phyloP scores from a whole-genome alignment of 1,140 invertebrate genomes.

The silkworm (Bombyx mori) region DNA sequence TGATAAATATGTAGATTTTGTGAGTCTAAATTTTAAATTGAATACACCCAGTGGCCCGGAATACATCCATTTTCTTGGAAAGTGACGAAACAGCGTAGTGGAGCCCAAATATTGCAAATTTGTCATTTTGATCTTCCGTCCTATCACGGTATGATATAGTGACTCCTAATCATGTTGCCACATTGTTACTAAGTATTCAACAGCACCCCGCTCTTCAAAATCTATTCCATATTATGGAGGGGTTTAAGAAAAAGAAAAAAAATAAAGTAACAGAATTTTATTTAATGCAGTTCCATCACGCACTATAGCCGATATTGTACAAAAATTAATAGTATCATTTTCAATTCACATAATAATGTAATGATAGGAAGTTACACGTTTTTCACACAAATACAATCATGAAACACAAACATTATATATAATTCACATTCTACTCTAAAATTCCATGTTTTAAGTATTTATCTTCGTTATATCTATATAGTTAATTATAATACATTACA shows the following conservation, averaged over 20 bases:
- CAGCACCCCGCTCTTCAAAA: too few species aligned
- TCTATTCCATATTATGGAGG: too few species aligned
- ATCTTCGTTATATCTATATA: conserved; percentile 55
- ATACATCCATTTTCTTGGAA: neutral
- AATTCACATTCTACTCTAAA: conserved; percentile 49
- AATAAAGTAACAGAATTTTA: conserved; percentile 69
- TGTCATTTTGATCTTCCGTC: neutral
- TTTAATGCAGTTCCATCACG: conserved; percentile 64
- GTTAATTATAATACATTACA: conserved; percentile 65
- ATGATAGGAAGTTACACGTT: conserved; percentile 57
- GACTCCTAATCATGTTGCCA: too few species aligned
- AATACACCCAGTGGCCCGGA: neutral
- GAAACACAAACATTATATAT: conserved; percentile 65
- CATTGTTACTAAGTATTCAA: too few species aligned
- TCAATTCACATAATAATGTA: conserved; percentile 42
- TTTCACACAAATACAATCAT: conserved; percentile 64
- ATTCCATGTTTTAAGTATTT: conserved; percentile 61
- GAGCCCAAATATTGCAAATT: neutral
- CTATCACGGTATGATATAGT: too few species aligned
- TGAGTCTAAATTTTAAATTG: neutral
- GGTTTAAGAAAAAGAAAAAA: conserved; percentile 25
- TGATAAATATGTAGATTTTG: too few species aligned
- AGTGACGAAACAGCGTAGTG: neutral
- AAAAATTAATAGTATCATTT: conserved; percentile 66
- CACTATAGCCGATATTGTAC: conserved; percentile 68